These are phyloP conservation scores for Ceriagrion tenellum DNA, from an alignment of 2,888 invertebrate genomes.

Conservation along the genomic window DNA sequence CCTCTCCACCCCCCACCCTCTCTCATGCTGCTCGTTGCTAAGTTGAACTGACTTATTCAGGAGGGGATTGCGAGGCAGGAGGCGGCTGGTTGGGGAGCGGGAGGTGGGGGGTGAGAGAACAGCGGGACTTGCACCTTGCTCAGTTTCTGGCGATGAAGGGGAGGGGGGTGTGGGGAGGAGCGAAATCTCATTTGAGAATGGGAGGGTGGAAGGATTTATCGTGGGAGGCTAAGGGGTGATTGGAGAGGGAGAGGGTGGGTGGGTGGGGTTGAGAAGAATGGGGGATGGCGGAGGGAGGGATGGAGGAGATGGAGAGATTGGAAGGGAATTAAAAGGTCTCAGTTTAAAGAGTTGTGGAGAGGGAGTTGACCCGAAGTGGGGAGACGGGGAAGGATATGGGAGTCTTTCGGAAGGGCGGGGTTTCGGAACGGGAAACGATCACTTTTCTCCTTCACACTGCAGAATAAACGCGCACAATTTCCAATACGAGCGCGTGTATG, in stretches of 20 bases:
- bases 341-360: background rate
- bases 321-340: background rate
- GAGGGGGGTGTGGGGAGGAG: background rate
- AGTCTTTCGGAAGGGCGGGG: too few species aligned
- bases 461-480: too few species aligned
- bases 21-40: background rate
- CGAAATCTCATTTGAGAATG: background rate
- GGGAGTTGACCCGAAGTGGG: background rate
- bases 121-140: too few species aligned
- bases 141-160: too few species aligned
- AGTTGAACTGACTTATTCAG: background rate
- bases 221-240: too few species aligned
- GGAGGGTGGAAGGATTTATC: background rate
- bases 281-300: background rate
- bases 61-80: background rate
- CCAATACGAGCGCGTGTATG: too few species aligned
- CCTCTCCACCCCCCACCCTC: background rate
- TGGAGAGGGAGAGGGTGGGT: background rate
- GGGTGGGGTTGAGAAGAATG: background rate
- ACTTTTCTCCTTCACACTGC: too few species aligned
- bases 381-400: background rate
- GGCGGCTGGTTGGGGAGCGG: too few species aligned
- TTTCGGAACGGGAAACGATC: too few species aligned
- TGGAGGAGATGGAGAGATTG: background rate
- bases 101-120: too few species aligned